Evolutionary conservation across 1,140 invertebrate genomes (phyloP), one percentile per base, ranked within the genome.

Genomic region (Papilio glaucus): DNA sequence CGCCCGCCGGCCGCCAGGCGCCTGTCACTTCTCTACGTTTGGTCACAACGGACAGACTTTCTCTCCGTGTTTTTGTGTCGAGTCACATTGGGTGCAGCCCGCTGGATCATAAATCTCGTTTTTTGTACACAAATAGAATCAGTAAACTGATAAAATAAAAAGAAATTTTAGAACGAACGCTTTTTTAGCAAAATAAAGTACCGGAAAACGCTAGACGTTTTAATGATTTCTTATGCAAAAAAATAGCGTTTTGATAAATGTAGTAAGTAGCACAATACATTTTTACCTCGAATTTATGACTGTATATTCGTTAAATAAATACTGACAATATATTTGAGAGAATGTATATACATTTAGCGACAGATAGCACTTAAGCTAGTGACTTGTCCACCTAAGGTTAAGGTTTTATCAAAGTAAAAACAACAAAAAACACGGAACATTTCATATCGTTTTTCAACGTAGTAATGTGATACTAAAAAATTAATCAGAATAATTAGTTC

Each of bases 11-110:
- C 49, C 4, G 62, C 21, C 61, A 60, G 42, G 38, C 63, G 74
- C 76, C 80, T 77, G 75, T 82, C 76, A 78, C 78, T 80, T 79
- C 57, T 77, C 75, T 76, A 67, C 41, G 65, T 76, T 76, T 78
- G 77, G 74, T 41, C 77, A 77, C 78, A 78, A 82, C 76, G 39
- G 53, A 39, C 72, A 57, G 42, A 82, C 81, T 82, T 82, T 82
- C 81, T 77, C 81, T 72, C 41, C 41, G 67, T 24, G 26, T 33
- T 69, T 69, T 69, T 69, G 67, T 21, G n/a, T 33, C 65, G 67
- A 29, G 13, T 29, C 41, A 45, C 62, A n/a, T 15, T 33, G 42
- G 24, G 42, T 69, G 67, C 67, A 69, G 42, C 18, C 42, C 7
- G 41, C n/a, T 53, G n/a, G 4, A 1, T 63, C 18, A 63, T 63